Base-by-base conservation (phyloP, 2,888 invertebrate genomes). In the Pollenia griseotomentosa region DNA sequence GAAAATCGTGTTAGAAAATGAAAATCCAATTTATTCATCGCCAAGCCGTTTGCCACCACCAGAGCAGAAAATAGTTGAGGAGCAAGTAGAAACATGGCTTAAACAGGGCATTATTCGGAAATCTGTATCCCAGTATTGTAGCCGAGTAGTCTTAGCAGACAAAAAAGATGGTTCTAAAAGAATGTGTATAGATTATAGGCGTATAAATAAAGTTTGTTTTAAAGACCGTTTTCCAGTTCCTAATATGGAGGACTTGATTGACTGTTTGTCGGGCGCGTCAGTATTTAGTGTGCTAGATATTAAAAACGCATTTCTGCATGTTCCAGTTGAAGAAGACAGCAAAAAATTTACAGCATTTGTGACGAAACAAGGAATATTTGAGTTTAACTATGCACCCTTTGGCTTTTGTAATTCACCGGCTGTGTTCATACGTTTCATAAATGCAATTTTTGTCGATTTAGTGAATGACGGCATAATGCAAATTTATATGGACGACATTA, bases 401-500 rank as follows among this genome's bases (percentile, higher is more conserved):
- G 85, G 88, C 10, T 82, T 86, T 55, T 85, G 83, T 9, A 83
- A 85, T 42, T 85, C 83, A 2, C 84, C 87, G 33, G 77, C 85
- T 40, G 75, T 57, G 2, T 86, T 88, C 44, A 81, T 88, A 55
- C 48, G 81, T 14, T 87, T 78, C 40, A 61, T 87, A 10, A 88
- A 71, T 51, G 14, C 80, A 51, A 71, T 88, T n/a, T 89, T 89
- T 63, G 66, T 66, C 40, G 57, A 86, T 19, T 42, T 83, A 5
- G 74, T 89, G 12, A 65, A 55, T n/a, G 33, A 80, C 12, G 84
- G 74, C 57, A 65, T 77, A 53, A 77, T 86, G 70, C 33, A 83
- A 75, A 48, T 88, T 19, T 88, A 88, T 53, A 81, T 88, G 86
- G 78, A 68, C 14, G 80, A 89, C 46, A 73, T 89, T 2, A 75